phyloP scores from a whole-genome alignment of 2,113 vertebrate genomes.

The Pachypanchax playfairii region DNA sequence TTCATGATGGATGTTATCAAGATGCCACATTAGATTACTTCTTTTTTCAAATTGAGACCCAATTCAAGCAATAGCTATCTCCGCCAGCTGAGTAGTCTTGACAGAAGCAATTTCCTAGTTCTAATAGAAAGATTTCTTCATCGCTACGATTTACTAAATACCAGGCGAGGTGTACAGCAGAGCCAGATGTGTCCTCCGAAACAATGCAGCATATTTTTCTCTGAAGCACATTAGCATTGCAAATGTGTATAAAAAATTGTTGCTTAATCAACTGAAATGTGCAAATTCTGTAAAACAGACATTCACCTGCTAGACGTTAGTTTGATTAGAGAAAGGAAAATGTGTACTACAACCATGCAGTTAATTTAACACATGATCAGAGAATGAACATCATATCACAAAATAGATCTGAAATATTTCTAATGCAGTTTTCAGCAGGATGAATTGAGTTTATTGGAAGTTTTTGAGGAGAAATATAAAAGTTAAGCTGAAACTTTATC shows the following conservation, averaged over 20 bases:
- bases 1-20: constrained; percentile 62
- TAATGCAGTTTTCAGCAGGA: background rate
- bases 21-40: constrained; percentile 72
- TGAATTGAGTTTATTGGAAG: too few relatives aligned
- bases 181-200: constrained; percentile 64
- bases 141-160: constrained; percentile 61
- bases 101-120: constrained; percentile 78
- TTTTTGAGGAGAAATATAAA: too few relatives aligned
- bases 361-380: background rate
- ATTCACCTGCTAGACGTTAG: background rate
- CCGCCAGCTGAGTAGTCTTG: constrained; percentile 62
- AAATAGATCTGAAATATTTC: too few relatives aligned
- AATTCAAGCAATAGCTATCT: constrained; percentile 62
- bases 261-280: background rate
- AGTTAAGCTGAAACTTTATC: too few relatives aligned
- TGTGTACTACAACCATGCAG: background rate
- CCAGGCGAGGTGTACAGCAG: constrained; percentile 29
- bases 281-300: background rate
- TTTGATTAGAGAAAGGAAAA: background rate
- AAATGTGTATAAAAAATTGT: constrained; percentile 14
- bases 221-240: constrained; percentile 1
- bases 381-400: background rate
- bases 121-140: constrained; percentile 74
- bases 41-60: constrained; percentile 65
- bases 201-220: constrained; percentile 16